phyloP scores from a whole-genome alignment of 2,113 vertebrate genomes.

The Himantopus leucocephalus region DNA sequence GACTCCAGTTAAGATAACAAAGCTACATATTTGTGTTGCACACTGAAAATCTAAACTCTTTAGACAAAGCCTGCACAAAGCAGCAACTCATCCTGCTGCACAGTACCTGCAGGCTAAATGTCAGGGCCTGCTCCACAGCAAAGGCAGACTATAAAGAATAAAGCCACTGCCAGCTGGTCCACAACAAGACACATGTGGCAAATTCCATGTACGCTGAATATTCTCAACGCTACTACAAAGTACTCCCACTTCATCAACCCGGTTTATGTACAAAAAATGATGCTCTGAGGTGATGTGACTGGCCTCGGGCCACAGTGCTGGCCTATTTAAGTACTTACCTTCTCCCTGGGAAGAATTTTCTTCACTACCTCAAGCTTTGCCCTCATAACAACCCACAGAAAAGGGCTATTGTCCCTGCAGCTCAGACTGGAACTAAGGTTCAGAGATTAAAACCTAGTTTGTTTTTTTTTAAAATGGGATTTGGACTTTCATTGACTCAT shows the following conservation, averaged over 20 bases:
- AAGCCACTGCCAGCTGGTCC: background rate
- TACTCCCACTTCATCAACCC: background rate
- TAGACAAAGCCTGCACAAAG: background rate
- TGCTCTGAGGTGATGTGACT: background rate
- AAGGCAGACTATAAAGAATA: background rate
- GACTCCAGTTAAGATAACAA: background rate
- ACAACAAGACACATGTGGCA: background rate
- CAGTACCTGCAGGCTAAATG: background rate
- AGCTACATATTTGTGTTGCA: background rate
- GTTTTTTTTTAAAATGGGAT: background rate
- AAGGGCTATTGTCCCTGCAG: background rate
- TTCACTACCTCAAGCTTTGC: background rate
- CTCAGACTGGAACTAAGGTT: background rate
- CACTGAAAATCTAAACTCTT: background rate
- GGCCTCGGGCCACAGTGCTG: background rate
- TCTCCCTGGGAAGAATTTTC: background rate
- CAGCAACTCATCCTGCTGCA: background rate
- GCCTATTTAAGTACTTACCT: background rate
- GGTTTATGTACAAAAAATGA: background rate
- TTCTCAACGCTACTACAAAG: background rate
- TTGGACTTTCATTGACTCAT: background rate
- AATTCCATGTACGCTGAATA: background rate
- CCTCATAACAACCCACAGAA: background rate
- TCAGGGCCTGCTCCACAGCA: background rate
- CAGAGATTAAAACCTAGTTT: background rate